Evolutionary conservation across 2,888 invertebrate species (phyloP), one percentile per base, ranked within the genome.

Genomic region (Octodonta nipae): DNA sequence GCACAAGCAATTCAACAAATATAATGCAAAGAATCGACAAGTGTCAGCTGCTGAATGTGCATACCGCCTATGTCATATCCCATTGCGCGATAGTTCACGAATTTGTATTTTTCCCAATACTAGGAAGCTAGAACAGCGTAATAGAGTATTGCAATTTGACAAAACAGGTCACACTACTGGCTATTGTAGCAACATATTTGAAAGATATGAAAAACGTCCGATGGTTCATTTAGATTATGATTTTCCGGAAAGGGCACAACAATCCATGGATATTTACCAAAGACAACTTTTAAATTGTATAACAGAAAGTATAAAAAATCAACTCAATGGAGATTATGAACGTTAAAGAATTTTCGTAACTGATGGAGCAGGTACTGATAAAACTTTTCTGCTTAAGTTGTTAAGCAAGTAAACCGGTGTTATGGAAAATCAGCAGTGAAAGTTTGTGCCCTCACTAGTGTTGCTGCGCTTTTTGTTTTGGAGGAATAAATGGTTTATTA

Each of bases 1-100:
- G 37, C 42, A 15, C 38, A 45, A 27, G 49, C 49, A 15, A 45
- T 47, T 13, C 33, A 33, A 26, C 15, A 44, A n/a, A n/a, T n/a
- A 37, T 34, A 37, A 28, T 33, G 42, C 4, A 43, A 47, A 32
- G 43, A 46, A 16, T 13, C 15, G 49, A 25, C 46, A 50, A 45
- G 40, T 54, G 7, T 51, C 51, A 30, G 47, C 51, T 10, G 22
- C 31, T 14, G 50, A 54, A 47, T 51, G 47, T 35, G 50, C 36
- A 8, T 51, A 32, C 38, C 28, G 47, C 15, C 41, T 54, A 11
- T 41, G 44, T 32, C 45, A 45, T 34, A 17, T 29, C 4, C 16
- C 16, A 11, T 17, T 29, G 17, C 29, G 29, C 4, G 29, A 29
- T 5, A 29, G 29, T 8, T 29, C 29, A 13, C 16, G 29, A 17